Conservation (phyloP, 2,797 vertebrate species). For the Sebastes flavidus region DNA sequence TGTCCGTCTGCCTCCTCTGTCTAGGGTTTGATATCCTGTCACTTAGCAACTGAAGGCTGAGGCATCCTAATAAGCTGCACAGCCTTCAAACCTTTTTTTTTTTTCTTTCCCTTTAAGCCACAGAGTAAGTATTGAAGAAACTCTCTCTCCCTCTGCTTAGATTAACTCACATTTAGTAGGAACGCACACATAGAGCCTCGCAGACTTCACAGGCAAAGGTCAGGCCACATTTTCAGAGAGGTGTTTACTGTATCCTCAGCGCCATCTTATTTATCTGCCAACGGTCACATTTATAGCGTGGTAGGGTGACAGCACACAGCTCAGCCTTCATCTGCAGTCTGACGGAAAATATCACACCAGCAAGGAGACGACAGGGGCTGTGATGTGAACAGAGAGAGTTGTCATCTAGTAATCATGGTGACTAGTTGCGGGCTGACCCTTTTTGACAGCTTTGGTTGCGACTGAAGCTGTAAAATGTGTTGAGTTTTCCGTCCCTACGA, state of each 20-base stretch:
- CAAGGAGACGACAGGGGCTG: not conserved
- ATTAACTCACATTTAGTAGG: slow-evolving; percentile 12
- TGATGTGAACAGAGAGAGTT: not conserved
- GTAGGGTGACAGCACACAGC: not conserved
- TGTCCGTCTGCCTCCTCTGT: not conserved
- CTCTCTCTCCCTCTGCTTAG: not conserved
- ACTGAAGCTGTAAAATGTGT: slow-evolving; percentile 18
- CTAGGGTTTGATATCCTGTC: slow-evolving; percentile 14
- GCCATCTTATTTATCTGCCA: not conserved
- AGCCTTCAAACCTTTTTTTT: slow-evolving; percentile 21
- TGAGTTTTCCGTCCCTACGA: not conserved
- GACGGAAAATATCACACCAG: slow-evolving; percentile 34
- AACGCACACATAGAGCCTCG: slow-evolving; percentile 1
- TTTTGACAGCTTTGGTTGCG: not conserved
- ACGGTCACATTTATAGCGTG: slow-evolving; percentile 8
- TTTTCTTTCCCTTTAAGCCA: slow-evolving; percentile 7
- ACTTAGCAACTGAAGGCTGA: slow-evolving; percentile 52
- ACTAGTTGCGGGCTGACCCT: not conserved
- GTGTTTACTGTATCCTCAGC: slow-evolving; percentile 14
- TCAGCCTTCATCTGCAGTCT: not conserved
- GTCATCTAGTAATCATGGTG: not conserved
- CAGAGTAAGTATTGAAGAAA: slow-evolving; percentile 17
- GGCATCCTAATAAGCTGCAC: slow-evolving; percentile 18
- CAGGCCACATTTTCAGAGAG: slow-evolving; percentile 24
- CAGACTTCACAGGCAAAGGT: slow-evolving; percentile 26